Evolutionary conservation across 2,888 invertebrate genomes (phyloP).

Genomic region (Litoditis marina): DNA sequence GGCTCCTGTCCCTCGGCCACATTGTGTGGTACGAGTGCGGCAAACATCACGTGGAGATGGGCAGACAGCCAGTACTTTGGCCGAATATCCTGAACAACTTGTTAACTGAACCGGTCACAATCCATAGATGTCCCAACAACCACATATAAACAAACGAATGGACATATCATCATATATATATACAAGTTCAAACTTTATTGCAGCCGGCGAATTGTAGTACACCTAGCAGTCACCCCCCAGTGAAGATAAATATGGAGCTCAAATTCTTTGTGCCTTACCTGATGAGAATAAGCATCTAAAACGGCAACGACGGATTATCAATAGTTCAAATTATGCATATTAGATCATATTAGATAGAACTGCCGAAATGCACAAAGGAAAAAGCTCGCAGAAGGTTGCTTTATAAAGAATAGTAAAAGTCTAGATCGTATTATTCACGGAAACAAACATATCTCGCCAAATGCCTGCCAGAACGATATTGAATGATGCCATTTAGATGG

Average conservation of each 20-base stretch:
- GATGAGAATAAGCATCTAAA: too few relatives aligned
- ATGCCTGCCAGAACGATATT: not conserved
- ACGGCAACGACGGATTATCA: too few relatives aligned
- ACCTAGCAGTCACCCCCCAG: too few relatives aligned
- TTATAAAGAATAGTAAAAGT: not conserved
- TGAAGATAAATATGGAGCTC: not conserved
- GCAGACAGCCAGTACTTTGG: conserved; percentile 94
- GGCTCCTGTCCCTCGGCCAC: conserved; percentile 19
- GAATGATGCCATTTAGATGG: too few relatives aligned
- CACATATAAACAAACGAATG: too few relatives aligned
- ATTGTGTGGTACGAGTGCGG: conserved; percentile 77
- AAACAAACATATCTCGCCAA: not conserved
- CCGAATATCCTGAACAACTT: conserved; percentile 73
- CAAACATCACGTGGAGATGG: conserved; percentile 92
- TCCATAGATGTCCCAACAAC: not conserved
- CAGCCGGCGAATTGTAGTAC: too few relatives aligned
- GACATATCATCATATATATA: not conserved
- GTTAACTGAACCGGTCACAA: not conserved
- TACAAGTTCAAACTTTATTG: not conserved
- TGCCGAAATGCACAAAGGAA: too few relatives aligned
- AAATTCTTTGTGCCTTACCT: not conserved
- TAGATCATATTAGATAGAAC: too few relatives aligned
- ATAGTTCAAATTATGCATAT: too few relatives aligned
- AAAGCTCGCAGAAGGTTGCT: too few relatives aligned
- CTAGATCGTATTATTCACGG: not conserved